Conservation (phyloP, 2,113 vertebrate genomes). For the Xiphophorus couchianus region DNA sequence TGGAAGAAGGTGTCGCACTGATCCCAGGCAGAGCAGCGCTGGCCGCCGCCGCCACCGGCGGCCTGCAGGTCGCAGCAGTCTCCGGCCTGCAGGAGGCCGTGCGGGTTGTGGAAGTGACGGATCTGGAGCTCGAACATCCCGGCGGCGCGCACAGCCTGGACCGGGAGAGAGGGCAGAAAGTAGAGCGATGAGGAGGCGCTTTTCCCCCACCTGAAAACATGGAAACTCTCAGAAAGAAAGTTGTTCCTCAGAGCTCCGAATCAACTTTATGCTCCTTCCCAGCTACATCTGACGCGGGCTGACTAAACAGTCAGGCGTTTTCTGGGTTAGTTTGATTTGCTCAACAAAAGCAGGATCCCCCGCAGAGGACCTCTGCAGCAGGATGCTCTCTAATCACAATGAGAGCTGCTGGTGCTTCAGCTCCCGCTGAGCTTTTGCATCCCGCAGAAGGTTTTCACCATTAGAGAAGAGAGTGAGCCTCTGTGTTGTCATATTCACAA, state of each 20-base stretch:
- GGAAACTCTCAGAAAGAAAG: neutral
- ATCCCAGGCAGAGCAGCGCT: conserved; percentile 71
- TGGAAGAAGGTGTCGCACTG: conserved; percentile 82
- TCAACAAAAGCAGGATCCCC: neutral
- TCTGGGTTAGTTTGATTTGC: neutral
- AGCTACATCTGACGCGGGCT: neutral
- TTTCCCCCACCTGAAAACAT: neutral
- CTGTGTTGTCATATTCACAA: neutral
- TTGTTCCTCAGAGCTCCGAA: neutral
- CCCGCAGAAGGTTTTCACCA: neutral
- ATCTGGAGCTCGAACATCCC: conserved; percentile 85
- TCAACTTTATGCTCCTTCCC: neutral
- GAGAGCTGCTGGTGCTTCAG: neutral
- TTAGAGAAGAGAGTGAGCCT: neutral
- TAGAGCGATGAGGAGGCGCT: neutral
- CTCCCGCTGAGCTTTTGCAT: neutral
- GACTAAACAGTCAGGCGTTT: neutral
- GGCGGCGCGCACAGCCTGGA: conserved; percentile 71
- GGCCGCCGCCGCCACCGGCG: conserved; percentile 37
- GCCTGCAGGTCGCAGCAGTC: conserved; percentile 80
- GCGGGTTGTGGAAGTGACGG: conserved; percentile 76
- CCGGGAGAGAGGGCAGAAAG: conserved; percentile 1
- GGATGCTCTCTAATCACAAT: neutral
- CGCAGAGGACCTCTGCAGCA: neutral
- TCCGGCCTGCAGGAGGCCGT: conserved; percentile 76